A percentile compares a stretch with the other conserved stretches of the same genome.
Evolutionary conservation across 1,140 invertebrate species (phyloP).

Genomic region (Neelides sp.): DNA sequence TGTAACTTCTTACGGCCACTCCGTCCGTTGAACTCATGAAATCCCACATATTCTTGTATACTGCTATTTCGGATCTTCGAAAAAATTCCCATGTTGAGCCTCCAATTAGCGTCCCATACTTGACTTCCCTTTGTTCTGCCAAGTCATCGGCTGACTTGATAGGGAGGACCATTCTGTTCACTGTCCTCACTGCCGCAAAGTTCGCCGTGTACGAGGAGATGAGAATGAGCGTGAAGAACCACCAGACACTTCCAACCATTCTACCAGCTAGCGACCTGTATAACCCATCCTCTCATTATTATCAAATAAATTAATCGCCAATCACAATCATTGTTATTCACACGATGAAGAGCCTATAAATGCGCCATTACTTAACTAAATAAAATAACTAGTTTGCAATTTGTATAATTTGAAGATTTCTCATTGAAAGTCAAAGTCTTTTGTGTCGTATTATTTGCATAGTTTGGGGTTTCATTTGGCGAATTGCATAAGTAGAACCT

Average conservation of each 20-base stretch:
- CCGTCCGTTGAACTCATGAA: slow-evolving; percentile 42
- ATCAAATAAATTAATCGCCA: too few species aligned
- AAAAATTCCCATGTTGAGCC: slow-evolving; percentile 54
- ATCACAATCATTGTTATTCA: too few species aligned
- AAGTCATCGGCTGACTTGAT: slow-evolving; percentile 53
- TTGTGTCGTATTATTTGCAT: too few species aligned
- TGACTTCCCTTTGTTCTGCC: slow-evolving; percentile 49
- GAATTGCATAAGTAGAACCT: slow-evolving; percentile 36
- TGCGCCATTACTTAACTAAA: too few species aligned
- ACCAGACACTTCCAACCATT: slow-evolving; percentile 52
- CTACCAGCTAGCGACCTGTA: slow-evolving; percentile 48
- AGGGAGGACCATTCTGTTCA: slow-evolving; percentile 46
- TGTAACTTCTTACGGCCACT: slow-evolving; percentile 41
- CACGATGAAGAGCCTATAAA: too few species aligned
- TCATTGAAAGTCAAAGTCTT: too few species aligned
- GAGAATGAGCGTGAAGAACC: slow-evolving; percentile 59
- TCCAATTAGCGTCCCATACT: slow-evolving; percentile 47
- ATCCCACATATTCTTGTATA: slow-evolving; percentile 47
- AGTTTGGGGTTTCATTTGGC: neutral
- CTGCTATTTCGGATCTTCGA: slow-evolving; percentile 47
- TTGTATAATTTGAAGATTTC: too few species aligned
- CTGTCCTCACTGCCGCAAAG: slow-evolving; percentile 41
- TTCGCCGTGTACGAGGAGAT: slow-evolving; percentile 58
- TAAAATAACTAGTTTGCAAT: too few species aligned
- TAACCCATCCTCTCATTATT: too few species aligned